These are phyloP conservation scores for Eupeodes latifasciatus DNA, from an alignment of 2,888 invertebrate genomes.

Conservation along the genomic window DNA sequence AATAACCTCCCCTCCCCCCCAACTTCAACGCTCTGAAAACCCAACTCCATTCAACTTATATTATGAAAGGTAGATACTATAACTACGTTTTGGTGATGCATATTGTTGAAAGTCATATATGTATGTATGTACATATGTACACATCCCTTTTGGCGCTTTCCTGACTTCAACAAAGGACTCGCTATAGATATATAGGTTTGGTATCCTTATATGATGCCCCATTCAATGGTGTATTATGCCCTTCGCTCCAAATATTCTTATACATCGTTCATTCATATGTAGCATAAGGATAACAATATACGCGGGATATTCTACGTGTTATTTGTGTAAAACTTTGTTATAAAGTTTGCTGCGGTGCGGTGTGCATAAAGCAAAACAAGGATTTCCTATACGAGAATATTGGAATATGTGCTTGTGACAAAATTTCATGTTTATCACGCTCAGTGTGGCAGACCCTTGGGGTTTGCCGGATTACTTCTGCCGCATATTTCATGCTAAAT, in stretches of 20 bases:
- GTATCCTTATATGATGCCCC: conserved; percentile 9
- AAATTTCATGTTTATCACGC: conserved; percentile 76
- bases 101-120: conserved; percentile 66
- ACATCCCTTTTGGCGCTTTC: conserved; percentile 29
- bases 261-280: background rate
- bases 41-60: background rate
- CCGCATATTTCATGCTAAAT: conserved; percentile 72
- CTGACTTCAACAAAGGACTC: conserved; percentile 39
- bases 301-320: conserved; percentile 49
- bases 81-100: conserved; percentile 42
- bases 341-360: conserved; percentile 67
- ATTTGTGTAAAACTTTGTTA: conserved; percentile 61
- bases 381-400: conserved; percentile 8
- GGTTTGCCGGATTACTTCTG: conserved; percentile 73
- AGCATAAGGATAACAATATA: background rate
- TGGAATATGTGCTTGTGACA: conserved; percentile 48
- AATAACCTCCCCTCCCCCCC: conserved; percentile 56
- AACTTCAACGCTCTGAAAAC: background rate
- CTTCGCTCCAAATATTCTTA: conserved; percentile 14
- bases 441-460: conserved; percentile 74
- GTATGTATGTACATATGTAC: background rate
- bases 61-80: background rate
- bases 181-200: background rate
- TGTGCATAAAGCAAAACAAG: conserved; percentile 75
- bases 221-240: conserved; percentile 1